Percentiles rank a stretch among this genome's conserved stretches.
Evolutionary conservation across 2,113 vertebrate species (phyloP).

Genomic region (Anoura caudifer): DNA sequence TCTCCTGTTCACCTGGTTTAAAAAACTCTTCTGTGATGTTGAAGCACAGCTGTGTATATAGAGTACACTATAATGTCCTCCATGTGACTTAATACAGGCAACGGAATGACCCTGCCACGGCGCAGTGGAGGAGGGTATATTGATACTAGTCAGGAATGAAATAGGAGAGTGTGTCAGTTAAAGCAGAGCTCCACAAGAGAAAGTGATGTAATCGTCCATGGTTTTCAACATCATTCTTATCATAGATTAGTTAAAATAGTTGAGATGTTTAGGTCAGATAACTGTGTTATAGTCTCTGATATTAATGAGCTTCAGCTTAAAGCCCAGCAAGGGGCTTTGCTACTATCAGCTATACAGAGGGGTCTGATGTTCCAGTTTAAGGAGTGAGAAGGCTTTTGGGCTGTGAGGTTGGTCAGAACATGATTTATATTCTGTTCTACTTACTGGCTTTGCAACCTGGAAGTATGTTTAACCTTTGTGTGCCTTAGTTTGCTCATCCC

Average conservation of each 20-base stretch:
- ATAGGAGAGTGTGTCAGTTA: background rate
- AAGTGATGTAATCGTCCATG: background rate
- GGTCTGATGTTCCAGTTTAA: background rate
- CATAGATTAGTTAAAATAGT: conserved; percentile 15
- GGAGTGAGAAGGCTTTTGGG: background rate
- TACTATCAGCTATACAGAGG: background rate
- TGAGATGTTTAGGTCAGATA: background rate
- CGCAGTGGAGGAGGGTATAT: background rate
- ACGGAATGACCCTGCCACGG: background rate
- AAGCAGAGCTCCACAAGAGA: background rate
- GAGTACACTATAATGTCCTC: background rate
- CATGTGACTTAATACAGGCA: background rate
- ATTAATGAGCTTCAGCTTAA: background rate
- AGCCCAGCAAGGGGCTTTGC: background rate
- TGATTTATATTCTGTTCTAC: background rate
- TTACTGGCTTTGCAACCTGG: background rate
- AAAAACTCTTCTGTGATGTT: background rate
- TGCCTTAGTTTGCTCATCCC: conserved; percentile 10
- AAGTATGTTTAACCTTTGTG: background rate
- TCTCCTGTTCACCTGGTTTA: background rate
- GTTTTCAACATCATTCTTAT: background rate
- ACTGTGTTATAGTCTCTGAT: background rate
- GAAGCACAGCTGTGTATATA: background rate
- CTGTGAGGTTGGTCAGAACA: background rate
- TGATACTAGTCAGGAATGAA: background rate